Conservation (phyloP, 2,888 invertebrate species). For the Ectobius pallidus region DNA sequence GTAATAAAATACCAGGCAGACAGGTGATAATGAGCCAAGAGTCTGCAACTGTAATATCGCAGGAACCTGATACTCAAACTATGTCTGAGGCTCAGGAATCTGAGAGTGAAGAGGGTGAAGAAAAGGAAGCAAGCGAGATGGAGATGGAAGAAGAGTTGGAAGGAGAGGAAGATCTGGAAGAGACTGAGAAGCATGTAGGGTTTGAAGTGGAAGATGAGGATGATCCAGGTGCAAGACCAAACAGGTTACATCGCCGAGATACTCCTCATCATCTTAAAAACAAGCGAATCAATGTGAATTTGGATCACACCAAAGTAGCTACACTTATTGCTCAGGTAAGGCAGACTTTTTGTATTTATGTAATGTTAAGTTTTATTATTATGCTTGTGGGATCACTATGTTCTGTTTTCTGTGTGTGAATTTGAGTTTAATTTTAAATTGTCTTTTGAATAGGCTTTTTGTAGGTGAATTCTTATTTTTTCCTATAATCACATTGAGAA, state of each 20-base stretch:
- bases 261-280: conserved; percentile 99
- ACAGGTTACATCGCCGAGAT: conserved; percentile 86
- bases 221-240: conserved; percentile 61
- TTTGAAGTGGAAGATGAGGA: conserved; percentile 63
- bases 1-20: neutral
- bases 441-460: no score
- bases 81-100: neutral
- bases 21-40: neutral
- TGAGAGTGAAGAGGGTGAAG: neutral
- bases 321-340: conserved; percentile 72
- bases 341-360: no score
- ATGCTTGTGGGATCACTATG: neutral
- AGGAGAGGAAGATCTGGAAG: conserved; percentile 49
- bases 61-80: neutral
- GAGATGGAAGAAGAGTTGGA: neutral
- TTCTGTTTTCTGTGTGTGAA: neutral
- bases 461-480: no score
- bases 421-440: neutral
- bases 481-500: no score
- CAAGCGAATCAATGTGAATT: conserved; percentile 80
- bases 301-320: conserved; percentile 74
- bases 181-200: conserved; percentile 66
- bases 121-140: conserved; percentile 1
- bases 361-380: no score
- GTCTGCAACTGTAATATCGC: neutral